phyloP scores from a whole-genome alignment of 1,140 invertebrate species.

The Drosophila pseudoobscura region DNA sequence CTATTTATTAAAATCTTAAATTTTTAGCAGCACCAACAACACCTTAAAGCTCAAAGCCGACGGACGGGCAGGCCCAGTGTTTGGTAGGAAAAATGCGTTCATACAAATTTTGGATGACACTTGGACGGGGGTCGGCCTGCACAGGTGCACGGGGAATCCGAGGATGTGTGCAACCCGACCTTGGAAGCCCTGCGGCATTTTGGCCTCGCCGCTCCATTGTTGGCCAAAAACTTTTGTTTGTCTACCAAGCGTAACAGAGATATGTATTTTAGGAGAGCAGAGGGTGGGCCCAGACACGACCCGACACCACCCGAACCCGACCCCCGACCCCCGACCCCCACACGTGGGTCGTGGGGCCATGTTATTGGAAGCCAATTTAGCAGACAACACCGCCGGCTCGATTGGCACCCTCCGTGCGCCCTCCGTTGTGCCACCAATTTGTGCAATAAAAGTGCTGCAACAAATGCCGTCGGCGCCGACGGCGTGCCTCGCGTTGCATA shows the following conservation, averaged over 20 bases:
- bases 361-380: constrained; percentile 67
- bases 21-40: too few species aligned
- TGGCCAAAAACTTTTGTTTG: constrained; percentile 45
- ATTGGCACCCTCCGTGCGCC: background rate
- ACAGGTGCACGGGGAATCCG: background rate
- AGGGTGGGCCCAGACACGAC: background rate
- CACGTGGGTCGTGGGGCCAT: constrained; percentile 14
- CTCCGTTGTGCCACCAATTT: constrained; percentile 48
- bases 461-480: constrained; percentile 15
- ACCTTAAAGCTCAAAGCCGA: too few species aligned
- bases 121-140: constrained; percentile 7
- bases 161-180: constrained; percentile 20
- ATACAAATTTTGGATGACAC: constrained; percentile 22
- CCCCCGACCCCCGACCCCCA: too few species aligned
- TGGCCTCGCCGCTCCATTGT: constrained; percentile 25
- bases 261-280: too few species aligned
- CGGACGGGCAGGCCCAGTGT: too few species aligned
- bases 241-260: constrained; percentile 7
- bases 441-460: constrained; percentile 55
- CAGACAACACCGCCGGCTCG: constrained; percentile 38
- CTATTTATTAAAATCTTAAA: too few species aligned
- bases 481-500: constrained; percentile 57
- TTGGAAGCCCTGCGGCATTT: constrained; percentile 28
- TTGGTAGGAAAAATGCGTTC: constrained; percentile 26
- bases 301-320: too few species aligned